These are phyloP conservation scores for Sinhomidia bicolor DNA, from an alignment of 2,888 invertebrate genomes.

Conservation along the genomic window DNA sequence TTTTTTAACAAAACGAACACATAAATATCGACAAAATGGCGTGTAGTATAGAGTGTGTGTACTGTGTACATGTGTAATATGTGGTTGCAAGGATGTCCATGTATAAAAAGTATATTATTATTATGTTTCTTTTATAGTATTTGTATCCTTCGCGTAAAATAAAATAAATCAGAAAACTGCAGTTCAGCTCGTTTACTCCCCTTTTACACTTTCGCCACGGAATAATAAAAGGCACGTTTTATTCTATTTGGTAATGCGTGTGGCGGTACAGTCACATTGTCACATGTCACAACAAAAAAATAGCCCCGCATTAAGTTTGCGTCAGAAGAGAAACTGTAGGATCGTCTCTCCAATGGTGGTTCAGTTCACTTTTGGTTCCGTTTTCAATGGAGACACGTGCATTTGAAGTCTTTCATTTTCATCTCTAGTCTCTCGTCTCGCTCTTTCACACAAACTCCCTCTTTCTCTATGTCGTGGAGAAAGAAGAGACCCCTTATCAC, in stretches of 20 bases:
- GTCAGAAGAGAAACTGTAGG: not conserved
- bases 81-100: not conserved
- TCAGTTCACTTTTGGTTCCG: not conserved
- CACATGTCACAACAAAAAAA: conserved; percentile 48
- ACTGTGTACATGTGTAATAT: not conserved
- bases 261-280: conserved; percentile 11
- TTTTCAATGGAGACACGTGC: conserved; percentile 26
- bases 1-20: conserved; percentile 18
- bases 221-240: conserved; percentile 6
- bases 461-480: too few species aligned
- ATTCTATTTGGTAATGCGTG: conserved; percentile 18
- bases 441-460: not conserved
- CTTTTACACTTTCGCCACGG: not conserved
- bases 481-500: not conserved
- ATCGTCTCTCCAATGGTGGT: not conserved
- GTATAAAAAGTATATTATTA: not conserved
- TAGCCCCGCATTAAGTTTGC: conserved; percentile 35
- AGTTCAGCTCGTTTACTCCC: not conserved
- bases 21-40: conserved; percentile 42
- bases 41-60: too few species aligned
- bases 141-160: not conserved
- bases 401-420: conserved; percentile 31
- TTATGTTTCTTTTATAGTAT: not conserved
- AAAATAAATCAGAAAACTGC: not conserved
- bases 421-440: not conserved